phyloP scores from a whole-genome alignment of 2,113 vertebrate genomes.

The Poeciliopsis retropinna region DNA sequence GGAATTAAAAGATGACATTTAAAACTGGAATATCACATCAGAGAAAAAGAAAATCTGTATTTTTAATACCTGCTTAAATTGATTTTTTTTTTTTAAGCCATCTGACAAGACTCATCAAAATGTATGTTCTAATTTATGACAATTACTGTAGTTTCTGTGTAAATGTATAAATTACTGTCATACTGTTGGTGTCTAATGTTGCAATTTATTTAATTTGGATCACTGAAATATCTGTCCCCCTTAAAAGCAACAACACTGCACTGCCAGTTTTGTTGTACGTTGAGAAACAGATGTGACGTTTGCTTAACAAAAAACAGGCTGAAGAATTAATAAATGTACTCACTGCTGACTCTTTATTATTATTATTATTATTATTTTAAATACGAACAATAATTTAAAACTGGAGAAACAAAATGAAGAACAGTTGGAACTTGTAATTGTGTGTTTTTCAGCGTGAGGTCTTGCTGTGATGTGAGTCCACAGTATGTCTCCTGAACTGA shows the following conservation, averaged over 20 bases:
- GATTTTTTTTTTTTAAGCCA: too few relatives aligned
- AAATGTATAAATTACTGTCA: not conserved
- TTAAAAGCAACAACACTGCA: not conserved
- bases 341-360: not conserved
- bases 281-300: not conserved
- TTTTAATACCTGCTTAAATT: too few relatives aligned
- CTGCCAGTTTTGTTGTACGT: not conserved
- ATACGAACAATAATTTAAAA: not conserved
- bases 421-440: slow-evolving; percentile 24
- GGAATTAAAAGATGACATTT: too few relatives aligned
- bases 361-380: not conserved
- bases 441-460: slow-evolving; percentile 5
- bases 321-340: not conserved
- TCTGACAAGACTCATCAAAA: too few relatives aligned
- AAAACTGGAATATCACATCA: too few relatives aligned
- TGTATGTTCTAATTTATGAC: too few relatives aligned
- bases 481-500: slow-evolving; percentile 1
- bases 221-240: too few relatives aligned
- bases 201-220: too few relatives aligned
- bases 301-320: not conserved
- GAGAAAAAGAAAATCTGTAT: too few relatives aligned
- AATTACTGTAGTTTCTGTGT: not conserved
- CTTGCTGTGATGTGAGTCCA: not conserved
- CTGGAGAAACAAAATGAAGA: slow-evolving; percentile 3
- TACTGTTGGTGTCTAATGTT: not conserved